Evolutionary conservation across 1,140 invertebrate genomes (phyloP), one percentile per base, ranked within the genome.

Genomic region (Drosophila kepulauana): DNA sequence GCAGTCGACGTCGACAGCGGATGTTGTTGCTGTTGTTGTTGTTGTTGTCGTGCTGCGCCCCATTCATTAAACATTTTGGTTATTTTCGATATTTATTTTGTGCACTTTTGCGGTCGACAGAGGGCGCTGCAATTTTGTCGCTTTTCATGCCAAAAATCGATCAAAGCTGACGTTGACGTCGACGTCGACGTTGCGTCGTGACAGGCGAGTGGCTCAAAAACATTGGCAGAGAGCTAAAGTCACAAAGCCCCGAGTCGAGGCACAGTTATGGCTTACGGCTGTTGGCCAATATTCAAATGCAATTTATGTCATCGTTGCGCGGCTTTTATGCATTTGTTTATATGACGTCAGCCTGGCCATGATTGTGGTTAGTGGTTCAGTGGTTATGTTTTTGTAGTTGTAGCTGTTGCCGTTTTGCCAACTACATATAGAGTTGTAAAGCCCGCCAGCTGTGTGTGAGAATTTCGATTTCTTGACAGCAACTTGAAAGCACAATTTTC

Each of bases 281-380:
- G 72, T 88, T 87, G 84, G 84, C 84, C 84, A 87, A 87, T 80
- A 87, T 87, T 88, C 85, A 88, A 87, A 88, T 88, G 80, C 84
- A 84, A 88, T 87, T 87, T 87, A 87, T 88, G 84, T 87, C 85
- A 87, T 88, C 84, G 84, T 67, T 61, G 61, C 68, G 65, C 68
- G 65, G 80, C 72, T 76, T 86, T 78, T 85, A 75, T 85, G 75
- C 71, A 68, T 75, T 61, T 66, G 63, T 45, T 28, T 38, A 58
- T 80, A 87, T 87, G 84, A 87, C 84, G 84, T 87, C 84, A 87
- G 77, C 82, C 64, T 84, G 85, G 57, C 84, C 82, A 78, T 87
- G 80, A 70, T 68, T 80, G 77, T 88, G 76, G 82, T 75, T 87
- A 68, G 63, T 69, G 65, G 49, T 58, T 41, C 67, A 72, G 66